Percentiles rank a stretch among this genome's conserved stretches.
Evolutionary conservation across 2,888 invertebrate genomes (phyloP).

Genomic region (Phyto melanocephala): DNA sequence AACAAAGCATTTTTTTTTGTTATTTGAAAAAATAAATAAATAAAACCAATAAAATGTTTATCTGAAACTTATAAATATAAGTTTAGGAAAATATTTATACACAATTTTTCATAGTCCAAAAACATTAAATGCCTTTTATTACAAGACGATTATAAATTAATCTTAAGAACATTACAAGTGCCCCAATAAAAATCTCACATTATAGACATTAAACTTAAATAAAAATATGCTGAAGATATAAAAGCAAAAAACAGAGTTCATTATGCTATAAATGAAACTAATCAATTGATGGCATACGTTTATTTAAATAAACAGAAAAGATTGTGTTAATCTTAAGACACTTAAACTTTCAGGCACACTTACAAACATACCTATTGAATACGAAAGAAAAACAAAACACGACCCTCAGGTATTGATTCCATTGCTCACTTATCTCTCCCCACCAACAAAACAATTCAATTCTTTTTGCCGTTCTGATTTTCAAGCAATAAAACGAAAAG

Average conservation of each 20-base stretch:
- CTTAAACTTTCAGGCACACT: neutral
- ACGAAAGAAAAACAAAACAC: neutral
- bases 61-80: no score
- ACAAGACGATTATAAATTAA: constrained; percentile 6
- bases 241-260: neutral
- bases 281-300: neutral
- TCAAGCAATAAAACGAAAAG: neutral
- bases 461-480: neutral
- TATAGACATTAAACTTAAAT: neutral
- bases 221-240: neutral
- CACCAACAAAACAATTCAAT: neutral
- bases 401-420: neutral
- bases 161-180: constrained; percentile 1
- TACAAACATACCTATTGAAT: neutral
- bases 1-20: neutral
- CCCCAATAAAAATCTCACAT: neutral
- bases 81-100: no score
- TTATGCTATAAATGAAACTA: neutral
- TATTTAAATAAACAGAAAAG: neutral
- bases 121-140: neutral
- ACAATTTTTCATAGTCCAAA: neutral
- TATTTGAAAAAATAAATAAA: no score
- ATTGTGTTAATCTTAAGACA: neutral
- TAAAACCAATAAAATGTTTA: no score
- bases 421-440: neutral